Percentiles rank a stretch among this genome's conserved stretches.
Evolutionary conservation across 2,888 invertebrate species (phyloP).

Genomic region (Leptinotarsa tumamoca): DNA sequence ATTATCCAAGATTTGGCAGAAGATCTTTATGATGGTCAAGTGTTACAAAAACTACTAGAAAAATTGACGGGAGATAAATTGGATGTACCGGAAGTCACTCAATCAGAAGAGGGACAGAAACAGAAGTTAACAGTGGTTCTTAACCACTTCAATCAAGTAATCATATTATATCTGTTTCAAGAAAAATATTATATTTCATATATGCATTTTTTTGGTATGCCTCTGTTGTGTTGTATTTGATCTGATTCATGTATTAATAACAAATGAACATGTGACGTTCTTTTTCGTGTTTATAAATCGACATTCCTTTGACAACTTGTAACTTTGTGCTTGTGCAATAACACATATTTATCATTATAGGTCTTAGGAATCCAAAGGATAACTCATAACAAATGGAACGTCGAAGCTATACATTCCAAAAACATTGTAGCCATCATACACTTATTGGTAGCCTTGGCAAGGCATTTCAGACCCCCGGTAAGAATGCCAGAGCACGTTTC

Average conservation of each 20-base stretch:
- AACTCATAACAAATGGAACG: slow-evolving; percentile 92
- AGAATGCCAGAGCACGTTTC: slow-evolving; percentile 97
- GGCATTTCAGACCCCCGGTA: slow-evolving; percentile 95
- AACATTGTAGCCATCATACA: slow-evolving; percentile 97
- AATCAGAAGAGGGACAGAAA: slow-evolving; percentile 96
- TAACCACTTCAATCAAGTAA: slow-evolving; percentile 86
- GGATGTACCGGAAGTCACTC: slow-evolving; percentile 98
- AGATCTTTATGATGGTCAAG: slow-evolving; percentile 98
- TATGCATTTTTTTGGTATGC: no score
- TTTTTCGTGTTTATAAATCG: no score
- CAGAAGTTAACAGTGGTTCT: slow-evolving; percentile 93
- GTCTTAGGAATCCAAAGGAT: slow-evolving; percentile 54
- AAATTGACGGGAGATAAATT: slow-evolving; percentile 89
- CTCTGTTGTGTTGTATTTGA: no score
- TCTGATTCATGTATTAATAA: no score
- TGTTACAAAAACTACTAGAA: slow-evolving; percentile 79
- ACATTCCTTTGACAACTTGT: no score
- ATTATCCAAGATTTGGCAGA: slow-evolving; percentile 97
- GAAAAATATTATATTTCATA: no score
- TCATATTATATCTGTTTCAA: neutral
- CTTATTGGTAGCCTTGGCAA: slow-evolving; percentile 89
- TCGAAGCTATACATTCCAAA: slow-evolving; percentile 96
- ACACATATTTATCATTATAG: slow-evolving; percentile 26
- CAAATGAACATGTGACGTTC: no score
- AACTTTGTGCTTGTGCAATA: no score